Evolutionary conservation across 2,888 invertebrate genomes (phyloP), one percentile per base, ranked within the genome.

Genomic region (Empis livida): DNA sequence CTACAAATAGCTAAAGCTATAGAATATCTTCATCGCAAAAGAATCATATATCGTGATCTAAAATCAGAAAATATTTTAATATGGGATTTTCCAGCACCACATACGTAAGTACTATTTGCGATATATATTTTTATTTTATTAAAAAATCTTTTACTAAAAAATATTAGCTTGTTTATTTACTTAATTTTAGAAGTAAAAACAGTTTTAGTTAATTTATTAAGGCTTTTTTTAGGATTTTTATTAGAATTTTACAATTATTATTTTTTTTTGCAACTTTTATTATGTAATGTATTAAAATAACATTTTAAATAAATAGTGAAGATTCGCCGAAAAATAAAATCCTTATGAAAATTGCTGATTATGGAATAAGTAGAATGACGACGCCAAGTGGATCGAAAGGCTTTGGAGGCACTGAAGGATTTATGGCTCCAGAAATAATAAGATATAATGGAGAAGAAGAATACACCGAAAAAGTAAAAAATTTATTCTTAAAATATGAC

Each of bases 361-460:
- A 99, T 67, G 97, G 91, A 44, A 94, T 94, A 49, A 92, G 92
- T 59, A 76, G 93, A 39, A 74, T 86, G 53, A 91, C 85, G 2
- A 77, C 92, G 10, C 91, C 93, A 0, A 89, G 89, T 1, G 92
- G 93, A 1, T 88, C 92, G 0, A 95, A 94, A 65, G 97, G 99
- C 0, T 97, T 96, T 71, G 97, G 96, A 1, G 97, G 99, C 2
- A 99, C 99, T 0, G 94, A 95, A 70, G 97, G 97, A 0, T 99
- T 96, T 67, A 99, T 99, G 91, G 99, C 97, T 3, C 99, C 97
- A 0, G 97, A 99, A 74, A 97, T 99, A 54, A 91, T 97, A 75
- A 78, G 92, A 43, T 95, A 93, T 68, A 97, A 96, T 64, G 99
- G 99, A 0, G 97, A 97, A 65, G 95, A 96, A 65, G 95, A 96